Conservation (phyloP, 2,113 vertebrate species). For the Paratilapia polleni region DNA sequence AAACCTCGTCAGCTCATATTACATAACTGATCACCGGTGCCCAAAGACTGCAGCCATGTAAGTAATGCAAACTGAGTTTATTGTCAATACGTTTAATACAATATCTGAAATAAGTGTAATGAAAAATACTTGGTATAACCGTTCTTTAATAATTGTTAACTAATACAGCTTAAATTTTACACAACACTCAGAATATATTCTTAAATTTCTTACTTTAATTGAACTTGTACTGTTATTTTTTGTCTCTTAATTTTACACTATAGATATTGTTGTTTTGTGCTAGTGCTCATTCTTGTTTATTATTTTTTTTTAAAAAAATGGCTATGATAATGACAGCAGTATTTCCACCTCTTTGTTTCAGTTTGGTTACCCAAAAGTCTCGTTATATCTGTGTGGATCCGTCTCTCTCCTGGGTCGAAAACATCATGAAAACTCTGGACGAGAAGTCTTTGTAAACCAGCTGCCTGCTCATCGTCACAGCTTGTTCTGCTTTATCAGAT, state of each 20-base stretch:
- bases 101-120: no score
- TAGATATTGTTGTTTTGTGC: no score
- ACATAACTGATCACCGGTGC: conserved; percentile 43
- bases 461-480: no score
- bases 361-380: conserved; percentile 20
- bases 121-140: no score
- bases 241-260: no score
- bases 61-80: conserved; percentile 8
- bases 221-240: no score
- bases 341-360: conserved; percentile 16
- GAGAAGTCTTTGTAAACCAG: neutral
- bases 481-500: neutral
- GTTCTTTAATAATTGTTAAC: no score
- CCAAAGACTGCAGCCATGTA: conserved; percentile 33
- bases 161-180: rapidly evolving
- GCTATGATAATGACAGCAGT: neutral
- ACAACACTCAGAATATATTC: no score
- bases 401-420: conserved; percentile 6
- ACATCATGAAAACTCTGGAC: conserved; percentile 17
- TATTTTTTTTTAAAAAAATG: no score
- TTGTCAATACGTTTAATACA: no score
- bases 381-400: conserved; percentile 45
- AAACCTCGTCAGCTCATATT: rapidly evolving
- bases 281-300: no score
- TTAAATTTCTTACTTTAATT: no score